Evolutionary conservation across 53 echinoderm and acorn worm genomes (phyloP), one percentile per base, ranked within the genome.

Genomic region (Antedon mediterranea): DNA sequence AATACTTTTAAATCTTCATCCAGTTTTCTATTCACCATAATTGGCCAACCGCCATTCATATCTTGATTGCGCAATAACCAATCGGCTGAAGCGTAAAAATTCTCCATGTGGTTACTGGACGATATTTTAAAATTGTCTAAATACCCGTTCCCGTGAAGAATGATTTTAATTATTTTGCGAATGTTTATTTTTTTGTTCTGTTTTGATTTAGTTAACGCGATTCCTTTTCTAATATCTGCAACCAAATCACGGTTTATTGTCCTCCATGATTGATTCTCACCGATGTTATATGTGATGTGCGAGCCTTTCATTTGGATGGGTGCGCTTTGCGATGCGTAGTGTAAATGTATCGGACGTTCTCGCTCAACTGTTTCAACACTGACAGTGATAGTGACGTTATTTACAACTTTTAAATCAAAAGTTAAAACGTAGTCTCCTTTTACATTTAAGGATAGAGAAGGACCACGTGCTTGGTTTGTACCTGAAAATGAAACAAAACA

Each of bases 1-100:
- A 98, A 77, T 9, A 77, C 79, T 43, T 83, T 78, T 81, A 98
- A 88, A 27, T 88, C 88, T 29, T 86, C 81, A 28, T 83, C 89
- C 0, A 98, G 78, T 31, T 82, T 72, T 9, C 98, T 73, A 33
- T 88, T 90, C 15, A 98, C 98, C 83, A 86, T 88, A 31, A 98
- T 93, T 29, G 98, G 93, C 98, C 98, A 98, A 29, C 98, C 98
- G 33, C 98, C 98, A 6, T 79, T 78, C 41, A 74, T 42, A 44
- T 98, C 98, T 81, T 98, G 98, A 74, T 93, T 93, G 32, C 86
- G 72, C 3, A 98, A 78, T 43, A 98, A 70, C 93, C 93, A 98
- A 78, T 90, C 82, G 5, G 98, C 92, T 0, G 98, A 90, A 71
- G 93, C 98, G 70, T 79, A 98, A 79, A 98, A 98, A 72, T 98